Evolutionary conservation across 2,113 vertebrate genomes (phyloP), one percentile per base, ranked within the genome.

Genomic region (Percina caprodes): DNA sequence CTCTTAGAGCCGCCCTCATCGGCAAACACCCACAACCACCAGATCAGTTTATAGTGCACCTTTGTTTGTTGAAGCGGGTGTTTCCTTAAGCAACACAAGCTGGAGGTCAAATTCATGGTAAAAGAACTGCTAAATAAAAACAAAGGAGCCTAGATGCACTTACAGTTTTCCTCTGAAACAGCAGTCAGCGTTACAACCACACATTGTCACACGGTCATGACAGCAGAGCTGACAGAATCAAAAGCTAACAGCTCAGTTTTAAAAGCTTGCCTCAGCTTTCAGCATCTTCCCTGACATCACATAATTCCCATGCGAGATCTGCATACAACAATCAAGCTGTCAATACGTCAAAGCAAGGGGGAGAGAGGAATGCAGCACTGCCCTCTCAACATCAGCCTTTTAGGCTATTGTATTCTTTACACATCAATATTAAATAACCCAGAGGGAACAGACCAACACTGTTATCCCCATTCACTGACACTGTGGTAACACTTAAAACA

Each of bases 31-130:
- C 60, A 52, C 35, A 77, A 19, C 26, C n/a, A 4, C 14, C 62
- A 16, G 48, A 51, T 48, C 48, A 16, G 70, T 73, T 71, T 35
- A 88, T 39, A 24, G 61, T 39, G 69, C 56, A 26, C 79, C 79
- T 65, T 58, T 80, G 79, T 84, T 86, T 79, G 79, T 72, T 73
- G 21, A 78, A 39, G 76, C 9, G 19, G 33, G 51, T 75, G 55
- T 80, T 91, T 91, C 68, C 72, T 82, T 49, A 81, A 60, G 73
- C 79, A 88, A 86, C 87, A 86, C 61, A 26, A 73, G 73, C 69
- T 74, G 24, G 69, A 90, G 74, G 78, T 75, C 78, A 80, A 70
- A 80, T 68, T 82, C 48, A 69, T 19, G 1, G 66, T 61, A 85
- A 71, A 49, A 74, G 48, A 80, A 52, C 24, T 13, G 45, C 55